Evolutionary conservation across 92 coral and sea anemone genomes (phyloP), one percentile per base, ranked within the genome.

Genomic region (Epizoanthus stellaris): DNA sequence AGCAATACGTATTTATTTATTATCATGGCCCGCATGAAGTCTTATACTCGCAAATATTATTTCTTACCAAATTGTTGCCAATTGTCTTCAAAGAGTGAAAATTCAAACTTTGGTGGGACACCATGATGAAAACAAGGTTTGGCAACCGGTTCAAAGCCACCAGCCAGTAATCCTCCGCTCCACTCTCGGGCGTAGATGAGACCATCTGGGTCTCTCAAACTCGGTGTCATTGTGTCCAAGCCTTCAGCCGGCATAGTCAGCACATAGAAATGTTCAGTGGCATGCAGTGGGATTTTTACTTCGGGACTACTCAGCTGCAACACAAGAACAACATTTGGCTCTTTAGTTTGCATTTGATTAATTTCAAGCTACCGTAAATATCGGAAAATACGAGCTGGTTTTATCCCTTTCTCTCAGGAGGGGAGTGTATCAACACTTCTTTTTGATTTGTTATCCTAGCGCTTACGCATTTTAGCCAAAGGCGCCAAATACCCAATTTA

Each of bases 1-100:
- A 30, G 34, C 34, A 30, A 30, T 30, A 30, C 34, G 34, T 30
- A 30, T 30, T 30, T 30, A 30, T 30, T 30, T 30, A 30, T 30
- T 30, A 30, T 30, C 34, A 30, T 30, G 34, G 34, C 34, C 34
- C 34, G 34, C 34, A 30, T 30, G 34, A 30, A 30, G 34, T 30
- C 34, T 1, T 30, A n/a, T n/a, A n/a, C n/a, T n/a, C n/a, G 34
- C 34, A 30, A 30, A 30, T 30, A 30, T 0, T 13, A 49, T 11
- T 8, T 25, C 96, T 64, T 75, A 94, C 99, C 96, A 68, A 96
- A 96, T 65, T 96, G 99, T 47, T 91, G 93, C 99, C 98, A 96
- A 88, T 96, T 94, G 77, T 96, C 99, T 7, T 96, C 93, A 7
- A 96, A 85, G 3, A 96, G 98, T 83, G 94, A 98, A 61, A 92